Base-by-base conservation (phyloP, 2,888 invertebrate species). In the Lasioglossum calceatum region DNA sequence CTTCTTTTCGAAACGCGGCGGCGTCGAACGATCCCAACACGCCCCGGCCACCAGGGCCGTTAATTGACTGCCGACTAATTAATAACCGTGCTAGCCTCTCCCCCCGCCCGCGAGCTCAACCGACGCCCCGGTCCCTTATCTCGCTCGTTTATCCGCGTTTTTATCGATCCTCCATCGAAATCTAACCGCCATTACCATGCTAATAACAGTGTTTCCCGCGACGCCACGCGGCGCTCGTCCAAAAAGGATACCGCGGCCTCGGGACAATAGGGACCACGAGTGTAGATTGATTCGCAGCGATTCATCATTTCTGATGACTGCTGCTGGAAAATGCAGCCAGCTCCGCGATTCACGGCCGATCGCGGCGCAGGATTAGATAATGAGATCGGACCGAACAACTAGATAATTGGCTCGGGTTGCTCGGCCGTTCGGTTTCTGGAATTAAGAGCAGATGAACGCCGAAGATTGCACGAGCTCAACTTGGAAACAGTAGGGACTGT, bases 61-160 rank as follows among this genome's bases (percentile, higher is more conserved):
- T 89, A 89, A 89, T 89, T 85, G 83, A 90, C 85, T 77, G 90
- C 90, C 90, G 87, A 80, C 84, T 89, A 89, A 89, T 89, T 89
- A 90, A 89, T 89, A 90, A 89, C 84, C 79, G 74, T 36, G 61
- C 44, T 1, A 14, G 23, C 14, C 7, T 27, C 61, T 73, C 67
- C 71, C 70, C 42, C 75, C 76, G 74, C 44, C 75, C 77, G 54
- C 80, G 74, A 23, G 54, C 23, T 58, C 67, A 77, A 73, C 44
- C 54, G 36, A 19, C 58, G 32, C 42, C 74, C 50, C 54, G 42
- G 72, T 1, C 19, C 19, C 86, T 87, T 87, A 83, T 86, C 84
- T 84, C 54, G 27, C 86, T 81, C 87, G 86, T 86, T 87, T 87
- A 87, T 86, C 80, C 86, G 61, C 78, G 50, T 76, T 79, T 86